These are phyloP conservation scores for Synergus laeviventris DNA, from an alignment of 2,888 invertebrate genomes.

Conservation along the genomic window DNA sequence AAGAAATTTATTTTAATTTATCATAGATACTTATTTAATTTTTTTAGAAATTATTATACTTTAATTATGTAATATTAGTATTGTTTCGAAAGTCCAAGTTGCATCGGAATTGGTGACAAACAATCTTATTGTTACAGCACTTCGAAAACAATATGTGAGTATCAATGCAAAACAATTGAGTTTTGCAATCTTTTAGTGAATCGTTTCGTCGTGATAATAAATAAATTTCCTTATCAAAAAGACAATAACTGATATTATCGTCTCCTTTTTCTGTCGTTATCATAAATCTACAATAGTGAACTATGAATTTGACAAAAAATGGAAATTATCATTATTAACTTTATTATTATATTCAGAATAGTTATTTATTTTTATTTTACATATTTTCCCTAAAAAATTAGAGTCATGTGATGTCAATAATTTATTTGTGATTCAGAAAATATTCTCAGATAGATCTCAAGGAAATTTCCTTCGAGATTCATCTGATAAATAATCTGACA, in stretches of 20 bases:
- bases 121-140: not conserved
- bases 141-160: not conserved
- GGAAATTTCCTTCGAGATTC: not conserved
- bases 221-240: constrained; percentile 18
- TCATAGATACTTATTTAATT: too few relatives aligned
- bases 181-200: constrained; percentile 17
- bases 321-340: not conserved
- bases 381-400: not conserved
- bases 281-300: not conserved
- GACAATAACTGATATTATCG: constrained; percentile 20
- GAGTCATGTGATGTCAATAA: not conserved
- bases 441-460: not conserved
- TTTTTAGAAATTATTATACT: too few relatives aligned
- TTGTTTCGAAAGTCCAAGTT: not conserved
- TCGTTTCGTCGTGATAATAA: not conserved
- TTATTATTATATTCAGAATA: not conserved
- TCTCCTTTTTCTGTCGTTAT: not conserved
- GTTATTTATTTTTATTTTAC: not conserved
- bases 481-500: not conserved
- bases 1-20: too few relatives aligned
- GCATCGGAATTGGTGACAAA: not conserved
- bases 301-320: not conserved
- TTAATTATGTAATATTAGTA: not conserved
- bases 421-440: not conserved
- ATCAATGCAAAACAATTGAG: constrained; percentile 18